Conservation (phyloP, 2,113 vertebrate species). For the Dipodomys stephensi region DNA sequence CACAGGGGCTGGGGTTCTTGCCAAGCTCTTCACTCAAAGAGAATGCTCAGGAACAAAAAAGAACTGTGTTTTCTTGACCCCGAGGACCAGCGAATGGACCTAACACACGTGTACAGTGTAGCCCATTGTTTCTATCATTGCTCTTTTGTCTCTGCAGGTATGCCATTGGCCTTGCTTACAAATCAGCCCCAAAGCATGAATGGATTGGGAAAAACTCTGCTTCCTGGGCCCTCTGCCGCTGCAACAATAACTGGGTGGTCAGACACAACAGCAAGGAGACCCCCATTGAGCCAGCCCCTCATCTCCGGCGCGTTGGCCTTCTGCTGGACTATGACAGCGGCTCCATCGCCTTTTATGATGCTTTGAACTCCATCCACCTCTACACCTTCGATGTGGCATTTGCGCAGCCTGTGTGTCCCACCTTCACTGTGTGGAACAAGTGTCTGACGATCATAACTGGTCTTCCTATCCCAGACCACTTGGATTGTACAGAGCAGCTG, state of each 20-base stretch:
- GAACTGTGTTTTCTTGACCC: not conserved
- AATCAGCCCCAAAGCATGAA: conserved; percentile 96
- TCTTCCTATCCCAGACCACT: conserved; percentile 97
- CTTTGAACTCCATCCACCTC: conserved; percentile 95
- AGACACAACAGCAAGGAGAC: conserved; percentile 97
- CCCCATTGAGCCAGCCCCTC: conserved; percentile 94
- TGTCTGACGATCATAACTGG: conserved; percentile 97
- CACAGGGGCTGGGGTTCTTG: not conserved
- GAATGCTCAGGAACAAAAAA: not conserved
- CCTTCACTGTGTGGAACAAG: conserved; percentile 99
- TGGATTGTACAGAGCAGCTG: conserved; percentile 93
- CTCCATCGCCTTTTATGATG: conserved; percentile 96
- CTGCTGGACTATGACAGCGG: conserved; percentile 97
- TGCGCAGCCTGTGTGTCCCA: conserved; percentile 96
- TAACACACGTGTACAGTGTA: accelerated
- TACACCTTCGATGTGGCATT: conserved; percentile 96
- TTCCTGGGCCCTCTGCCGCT: conserved; percentile 97
- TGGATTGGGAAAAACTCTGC: conserved; percentile 98
- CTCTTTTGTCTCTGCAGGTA: conserved; percentile 89
- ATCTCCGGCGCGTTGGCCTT: conserved; percentile 94
- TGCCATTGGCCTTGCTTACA: conserved; percentile 97
- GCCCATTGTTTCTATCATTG: conserved; percentile 28
- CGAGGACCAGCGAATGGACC: not conserved
- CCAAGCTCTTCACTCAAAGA: conserved; percentile 23
- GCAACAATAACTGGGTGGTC: conserved; percentile 96